Base-by-base conservation (phyloP, 2,888 invertebrate genomes). In the Cataglyphis cursor region DNA sequence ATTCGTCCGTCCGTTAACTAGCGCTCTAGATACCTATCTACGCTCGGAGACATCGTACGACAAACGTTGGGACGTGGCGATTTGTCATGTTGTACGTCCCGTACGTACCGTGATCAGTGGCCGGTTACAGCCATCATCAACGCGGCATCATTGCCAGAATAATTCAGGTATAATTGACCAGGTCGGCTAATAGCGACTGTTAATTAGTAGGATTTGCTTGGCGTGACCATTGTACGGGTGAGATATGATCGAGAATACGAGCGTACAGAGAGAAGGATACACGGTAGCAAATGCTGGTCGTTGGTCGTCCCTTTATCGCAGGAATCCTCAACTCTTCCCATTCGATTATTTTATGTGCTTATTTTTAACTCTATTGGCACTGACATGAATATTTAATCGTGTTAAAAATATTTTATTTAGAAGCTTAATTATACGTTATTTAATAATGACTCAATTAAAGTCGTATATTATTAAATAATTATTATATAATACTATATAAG, bases 161-260 rank as follows among this genome's bases (percentile, higher is more conserved):
- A 92, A 92, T 92, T 91, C 88, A 88, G 85, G 90, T 90, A 92
- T 91, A 92, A 92, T 91, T 92, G 90, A 92, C 90, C 91, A 84
- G 86, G 84, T 88, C 85, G 88, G 87, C 85, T 92, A 92, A 92
- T 90, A 92, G 90, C 86, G 85, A 86, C 89, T 90, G 92, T 92
- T 92, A 92, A 92, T 92, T 92, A 92, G 90, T 82, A 87, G 85
- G 84, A 81, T 84, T 72, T 85, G 83, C 72, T 72, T 72, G 57
- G 73, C 44, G 48, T 76, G 82, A 76, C 83, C 59, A 85, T 88
- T 86, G 73, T 80, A 38, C 78, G 82, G 81, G 84, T 90, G 90
- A 90, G 91, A 91, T 91, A 90, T 87, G 90, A 90, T 88, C 85
- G 87, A 81, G 84, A 51, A 81, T 57, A 82, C 74, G 81, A 31